Conservation (phyloP, 2,797 vertebrate genomes). For the Ctenopoma multispine region DNA sequence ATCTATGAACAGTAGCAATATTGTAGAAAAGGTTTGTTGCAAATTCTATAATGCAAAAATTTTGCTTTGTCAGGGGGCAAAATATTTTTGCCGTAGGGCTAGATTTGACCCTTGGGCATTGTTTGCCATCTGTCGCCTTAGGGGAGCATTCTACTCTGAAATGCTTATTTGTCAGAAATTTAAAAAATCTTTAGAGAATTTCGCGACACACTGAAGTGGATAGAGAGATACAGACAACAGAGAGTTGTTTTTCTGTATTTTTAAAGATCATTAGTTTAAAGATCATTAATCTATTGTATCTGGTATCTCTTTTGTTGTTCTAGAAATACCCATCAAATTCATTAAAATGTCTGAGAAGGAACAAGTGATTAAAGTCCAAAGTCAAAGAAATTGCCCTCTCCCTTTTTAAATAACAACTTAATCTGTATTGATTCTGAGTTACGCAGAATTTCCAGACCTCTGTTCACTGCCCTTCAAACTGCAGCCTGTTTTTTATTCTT, state of each 20-base stretch:
- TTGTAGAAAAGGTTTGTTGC: background rate
- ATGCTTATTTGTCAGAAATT: conserved; percentile 13
- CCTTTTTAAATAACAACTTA: conserved; percentile 72
- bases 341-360: conserved; percentile 61
- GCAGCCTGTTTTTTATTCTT: conserved; percentile 64
- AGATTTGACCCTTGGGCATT: background rate
- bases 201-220: conserved; percentile 1
- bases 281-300: conserved; percentile 19
- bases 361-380: conserved; percentile 70
- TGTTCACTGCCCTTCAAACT: conserved; percentile 61
- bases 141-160: background rate
- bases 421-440: conserved; percentile 79
- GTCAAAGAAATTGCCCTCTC: conserved; percentile 71
- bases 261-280: conserved; percentile 26
- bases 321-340: conserved; percentile 26
- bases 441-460: conserved; percentile 66
- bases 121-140: background rate
- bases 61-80: background rate
- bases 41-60: background rate
- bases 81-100: background rate
- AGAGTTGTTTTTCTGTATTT: conserved; percentile 7
- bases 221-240: background rate
- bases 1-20: too few species aligned
- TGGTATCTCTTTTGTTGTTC: conserved; percentile 33
- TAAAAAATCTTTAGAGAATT: background rate